A percentile compares a stretch with the other conserved stretches of the same genome.
phyloP scores from a whole-genome alignment of 2,888 invertebrate genomes.

The Nematopogon swammerdamellus region DNA sequence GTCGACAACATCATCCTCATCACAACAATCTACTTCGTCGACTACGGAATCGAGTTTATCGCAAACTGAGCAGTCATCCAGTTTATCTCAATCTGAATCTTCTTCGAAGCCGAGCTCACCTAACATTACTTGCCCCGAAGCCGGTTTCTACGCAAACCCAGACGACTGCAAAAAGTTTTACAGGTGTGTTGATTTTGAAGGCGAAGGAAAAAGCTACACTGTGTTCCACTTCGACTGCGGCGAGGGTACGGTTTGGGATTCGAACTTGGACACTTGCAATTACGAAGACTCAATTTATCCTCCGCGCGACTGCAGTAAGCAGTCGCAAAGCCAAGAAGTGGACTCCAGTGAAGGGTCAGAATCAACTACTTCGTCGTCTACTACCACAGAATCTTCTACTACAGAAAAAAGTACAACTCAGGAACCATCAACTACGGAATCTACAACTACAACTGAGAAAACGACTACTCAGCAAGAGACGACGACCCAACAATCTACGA shows the following conservation, averaged over 20 bases:
- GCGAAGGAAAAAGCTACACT: constrained; percentile 52
- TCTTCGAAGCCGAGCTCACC: constrained; percentile 24
- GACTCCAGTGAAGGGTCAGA: constrained; percentile 1
- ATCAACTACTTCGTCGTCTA: constrained; percentile 1
- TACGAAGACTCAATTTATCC: constrained; percentile 63
- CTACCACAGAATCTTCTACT: constrained; percentile 17
- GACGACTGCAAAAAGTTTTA: constrained; percentile 64
- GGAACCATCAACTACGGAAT: constrained; percentile 15
- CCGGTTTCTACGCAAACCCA: constrained; percentile 60
- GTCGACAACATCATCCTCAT: constrained; percentile 13
- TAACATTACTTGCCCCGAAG: constrained; percentile 46
- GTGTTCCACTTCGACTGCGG: constrained; percentile 66
- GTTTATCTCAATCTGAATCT: constrained; percentile 22
- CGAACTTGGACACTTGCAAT: constrained; percentile 63
- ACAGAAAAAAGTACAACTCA: constrained; percentile 14
- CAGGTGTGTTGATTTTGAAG: constrained; percentile 62
- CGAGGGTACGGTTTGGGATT: constrained; percentile 71
- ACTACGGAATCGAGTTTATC: constrained; percentile 17
- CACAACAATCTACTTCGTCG: constrained; percentile 9
- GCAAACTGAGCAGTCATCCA: constrained; percentile 17
- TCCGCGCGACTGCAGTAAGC: constrained; percentile 33
- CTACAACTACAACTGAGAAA: constrained; percentile 13
- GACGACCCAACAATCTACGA: constrained; percentile 7
- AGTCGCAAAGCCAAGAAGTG: constrained; percentile 1
- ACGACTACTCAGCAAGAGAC: constrained; percentile 14